These are phyloP conservation scores for Nycticebus coucang DNA, from an alignment of 2,113 vertebrate genomes.

Conservation along the genomic window DNA sequence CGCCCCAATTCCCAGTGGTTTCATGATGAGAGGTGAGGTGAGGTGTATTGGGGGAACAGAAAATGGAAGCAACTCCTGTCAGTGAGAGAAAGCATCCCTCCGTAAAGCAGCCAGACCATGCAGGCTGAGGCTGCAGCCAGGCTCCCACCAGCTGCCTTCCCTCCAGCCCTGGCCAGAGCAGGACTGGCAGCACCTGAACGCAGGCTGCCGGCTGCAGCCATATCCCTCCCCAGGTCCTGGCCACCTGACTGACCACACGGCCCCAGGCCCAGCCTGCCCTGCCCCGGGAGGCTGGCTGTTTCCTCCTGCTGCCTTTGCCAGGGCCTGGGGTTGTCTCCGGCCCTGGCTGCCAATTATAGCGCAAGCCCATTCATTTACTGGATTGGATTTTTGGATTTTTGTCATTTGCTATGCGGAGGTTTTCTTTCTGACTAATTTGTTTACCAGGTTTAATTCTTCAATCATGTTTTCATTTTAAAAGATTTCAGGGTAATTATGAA, in stretches of 20 bases:
- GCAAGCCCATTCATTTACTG: constrained; percentile 54
- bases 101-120: neutral
- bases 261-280: neutral
- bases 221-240: neutral
- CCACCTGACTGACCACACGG: neutral
- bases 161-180: neutral
- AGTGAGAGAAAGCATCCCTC: neutral
- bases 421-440: constrained; percentile 77
- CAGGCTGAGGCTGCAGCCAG: neutral
- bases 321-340: neutral
- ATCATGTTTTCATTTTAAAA: constrained; percentile 79
- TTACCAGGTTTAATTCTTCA: constrained; percentile 74
- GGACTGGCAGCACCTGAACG: neutral
- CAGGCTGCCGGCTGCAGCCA: neutral
- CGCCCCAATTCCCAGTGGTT: neutral
- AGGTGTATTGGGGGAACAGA: neutral
- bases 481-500: constrained; percentile 77
- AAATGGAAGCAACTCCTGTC: neutral
- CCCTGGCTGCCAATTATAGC: constrained; percentile 28
- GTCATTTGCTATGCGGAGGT: constrained; percentile 67
- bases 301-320: constrained; percentile 37
- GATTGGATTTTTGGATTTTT: constrained; percentile 65
- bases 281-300: neutral
- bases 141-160: neutral
- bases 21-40: neutral